Evolutionary conservation across 1,140 invertebrate genomes (phyloP).

Genomic region (Orius laevigatus): DNA sequence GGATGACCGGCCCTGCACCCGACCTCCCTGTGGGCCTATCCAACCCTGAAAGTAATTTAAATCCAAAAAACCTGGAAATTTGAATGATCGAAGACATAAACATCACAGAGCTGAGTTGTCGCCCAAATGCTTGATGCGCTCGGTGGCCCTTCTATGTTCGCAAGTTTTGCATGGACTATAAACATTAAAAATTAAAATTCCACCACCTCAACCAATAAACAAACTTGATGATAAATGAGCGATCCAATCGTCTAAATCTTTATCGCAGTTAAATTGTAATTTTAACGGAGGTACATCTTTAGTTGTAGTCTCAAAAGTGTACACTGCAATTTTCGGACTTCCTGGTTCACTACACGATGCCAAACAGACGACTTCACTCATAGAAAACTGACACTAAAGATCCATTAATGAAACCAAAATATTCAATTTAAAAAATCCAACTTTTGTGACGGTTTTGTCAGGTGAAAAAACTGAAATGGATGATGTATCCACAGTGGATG

Average conservation of each 20-base stretch:
- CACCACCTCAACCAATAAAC: constrained; percentile 23
- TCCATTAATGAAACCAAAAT: background rate
- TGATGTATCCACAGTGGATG: constrained; percentile 42
- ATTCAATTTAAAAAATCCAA: constrained; percentile 7
- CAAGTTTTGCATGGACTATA: constrained; percentile 48
- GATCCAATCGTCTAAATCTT: constrained; percentile 75
- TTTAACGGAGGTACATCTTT: constrained; percentile 34
- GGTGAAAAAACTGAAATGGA: constrained; percentile 48
- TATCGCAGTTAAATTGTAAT: constrained; percentile 58
- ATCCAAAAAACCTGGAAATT: constrained; percentile 32
- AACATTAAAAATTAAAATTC: constrained; percentile 14
- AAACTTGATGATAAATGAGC: constrained; percentile 49
- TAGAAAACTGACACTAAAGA: constrained; percentile 37
- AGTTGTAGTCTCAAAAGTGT: constrained; percentile 41
- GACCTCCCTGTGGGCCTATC: no score
- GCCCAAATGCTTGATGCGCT: constrained; percentile 57
- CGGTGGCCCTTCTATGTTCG: constrained; percentile 47
- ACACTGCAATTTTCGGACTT: constrained; percentile 49
- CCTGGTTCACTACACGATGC: constrained; percentile 59
- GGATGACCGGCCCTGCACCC: no score
- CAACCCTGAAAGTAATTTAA: no score
- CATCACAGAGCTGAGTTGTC: constrained; percentile 58
- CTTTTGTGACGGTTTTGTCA: constrained; percentile 19
- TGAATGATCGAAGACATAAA: constrained; percentile 58
- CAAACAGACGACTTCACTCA: constrained; percentile 57